phyloP scores from a whole-genome alignment of 2,888 invertebrate genomes.

The Cephus sareptanus region DNA sequence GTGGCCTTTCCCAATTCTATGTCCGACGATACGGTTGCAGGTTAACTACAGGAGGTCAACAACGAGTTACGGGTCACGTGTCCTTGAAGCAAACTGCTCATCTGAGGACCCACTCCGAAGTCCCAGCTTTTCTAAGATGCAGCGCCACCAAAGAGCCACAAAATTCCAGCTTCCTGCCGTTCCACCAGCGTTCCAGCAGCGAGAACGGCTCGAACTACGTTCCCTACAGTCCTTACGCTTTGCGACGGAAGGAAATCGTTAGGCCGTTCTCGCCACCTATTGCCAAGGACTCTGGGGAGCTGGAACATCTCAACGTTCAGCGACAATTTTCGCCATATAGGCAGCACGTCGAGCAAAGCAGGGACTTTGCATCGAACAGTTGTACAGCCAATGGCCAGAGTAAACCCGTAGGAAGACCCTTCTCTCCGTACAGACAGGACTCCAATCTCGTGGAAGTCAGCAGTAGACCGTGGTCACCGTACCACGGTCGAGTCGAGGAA shows the following conservation, averaged over 20 bases:
- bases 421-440: conserved; percentile 48
- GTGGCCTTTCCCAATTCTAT: not conserved
- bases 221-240: conserved; percentile 60
- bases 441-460: conserved; percentile 38
- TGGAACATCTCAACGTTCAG: conserved; percentile 41
- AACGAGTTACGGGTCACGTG: conserved; percentile 51
- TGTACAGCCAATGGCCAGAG: conserved; percentile 39
- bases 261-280: conserved; percentile 55
- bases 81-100: conserved; percentile 59
- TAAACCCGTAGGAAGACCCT: conserved; percentile 30
- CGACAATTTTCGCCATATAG: conserved; percentile 56
- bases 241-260: conserved; percentile 52
- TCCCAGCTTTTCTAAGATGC: conserved; percentile 48
- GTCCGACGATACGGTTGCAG: conserved; percentile 48
- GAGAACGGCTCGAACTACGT: conserved; percentile 58
- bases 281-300: conserved; percentile 38
- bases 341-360: conserved; percentile 37
- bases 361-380: conserved; percentile 29
- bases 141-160: conserved; percentile 51
- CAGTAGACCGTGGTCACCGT: conserved; percentile 51
- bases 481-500: conserved; percentile 47
- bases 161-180: conserved; percentile 44
- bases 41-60: conserved; percentile 40
- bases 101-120: conserved; percentile 50
- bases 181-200: conserved; percentile 55